phyloP scores from a whole-genome alignment of 2,888 invertebrate genomes.

The Bimastos eiseni region DNA sequence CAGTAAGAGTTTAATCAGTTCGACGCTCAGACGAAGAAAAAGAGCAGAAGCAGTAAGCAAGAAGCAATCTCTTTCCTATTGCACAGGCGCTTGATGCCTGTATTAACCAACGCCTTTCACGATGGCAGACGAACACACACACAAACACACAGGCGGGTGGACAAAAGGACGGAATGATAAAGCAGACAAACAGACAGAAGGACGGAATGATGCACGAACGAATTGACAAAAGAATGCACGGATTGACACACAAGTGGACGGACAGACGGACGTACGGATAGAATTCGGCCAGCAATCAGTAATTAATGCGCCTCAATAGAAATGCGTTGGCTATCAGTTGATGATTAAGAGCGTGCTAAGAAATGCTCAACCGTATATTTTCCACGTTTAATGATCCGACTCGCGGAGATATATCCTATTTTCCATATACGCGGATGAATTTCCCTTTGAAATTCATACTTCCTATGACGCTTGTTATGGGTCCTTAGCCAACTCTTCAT shows the following conservation, averaged over 20 bases:
- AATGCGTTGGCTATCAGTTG: background rate
- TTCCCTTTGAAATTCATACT: background rate
- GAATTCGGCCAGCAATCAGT: background rate
- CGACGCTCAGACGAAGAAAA: background rate
- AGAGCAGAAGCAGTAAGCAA: background rate
- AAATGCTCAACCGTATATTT: background rate
- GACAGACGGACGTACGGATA: background rate
- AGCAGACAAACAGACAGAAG: background rate
- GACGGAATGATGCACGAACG: background rate
- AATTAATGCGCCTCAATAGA: background rate
- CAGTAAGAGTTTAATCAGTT: background rate
- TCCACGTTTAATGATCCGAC: background rate
- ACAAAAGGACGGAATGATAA: background rate
- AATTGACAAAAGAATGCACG: background rate
- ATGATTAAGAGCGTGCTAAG: background rate
- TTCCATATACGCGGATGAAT: too few relatives aligned
- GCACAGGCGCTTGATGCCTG: background rate
- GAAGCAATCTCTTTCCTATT: background rate
- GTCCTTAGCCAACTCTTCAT: background rate
- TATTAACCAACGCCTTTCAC: background rate
- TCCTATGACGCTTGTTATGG: background rate
- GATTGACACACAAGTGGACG: background rate
- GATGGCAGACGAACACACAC: background rate
- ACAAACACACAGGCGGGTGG: background rate
- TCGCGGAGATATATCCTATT: too few relatives aligned